These are phyloP conservation scores for Cavia aperea DNA, from an alignment of 2,113 vertebrate species.

Conservation along the genomic window DNA sequence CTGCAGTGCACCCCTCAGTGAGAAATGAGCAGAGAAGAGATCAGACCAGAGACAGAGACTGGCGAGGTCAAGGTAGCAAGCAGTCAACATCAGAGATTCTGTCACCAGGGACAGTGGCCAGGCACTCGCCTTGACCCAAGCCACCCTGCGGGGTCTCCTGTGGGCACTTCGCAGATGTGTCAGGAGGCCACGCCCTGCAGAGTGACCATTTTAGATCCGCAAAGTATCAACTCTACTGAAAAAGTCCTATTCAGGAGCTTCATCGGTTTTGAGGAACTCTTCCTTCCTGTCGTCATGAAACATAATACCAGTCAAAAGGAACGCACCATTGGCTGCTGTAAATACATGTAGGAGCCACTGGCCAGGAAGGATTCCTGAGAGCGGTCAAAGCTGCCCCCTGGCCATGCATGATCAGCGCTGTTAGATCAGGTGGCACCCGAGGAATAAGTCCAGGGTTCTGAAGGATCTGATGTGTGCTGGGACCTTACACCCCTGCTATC, in stretches of 20 bases:
- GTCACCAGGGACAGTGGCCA: not conserved
- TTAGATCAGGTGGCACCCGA: not conserved
- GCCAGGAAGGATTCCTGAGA: not conserved
- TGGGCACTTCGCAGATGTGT: not conserved
- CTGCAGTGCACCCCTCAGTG: not conserved
- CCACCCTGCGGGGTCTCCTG: not conserved
- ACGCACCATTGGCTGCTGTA: not conserved
- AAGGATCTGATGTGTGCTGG: not conserved
- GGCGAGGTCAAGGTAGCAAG: not conserved
- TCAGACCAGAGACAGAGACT: not conserved
- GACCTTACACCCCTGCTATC: accelerated
- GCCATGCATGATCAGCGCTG: too few species aligned
- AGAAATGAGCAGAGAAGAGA: not conserved
- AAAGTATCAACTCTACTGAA: not conserved
- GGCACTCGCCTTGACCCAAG: not conserved
- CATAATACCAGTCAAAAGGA: not conserved
- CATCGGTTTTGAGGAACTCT: not conserved
- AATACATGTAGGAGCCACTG: not conserved
- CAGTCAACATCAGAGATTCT: accelerated
- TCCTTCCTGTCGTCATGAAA: not conserved
- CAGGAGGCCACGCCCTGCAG: not conserved
- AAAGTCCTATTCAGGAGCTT: not conserved
- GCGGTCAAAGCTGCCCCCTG: not conserved
- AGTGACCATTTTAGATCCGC: not conserved
- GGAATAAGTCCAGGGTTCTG: not conserved